These are phyloP conservation scores for Ephestia elutella DNA, from an alignment of 1,140 invertebrate genomes.

Conservation along the genomic window DNA sequence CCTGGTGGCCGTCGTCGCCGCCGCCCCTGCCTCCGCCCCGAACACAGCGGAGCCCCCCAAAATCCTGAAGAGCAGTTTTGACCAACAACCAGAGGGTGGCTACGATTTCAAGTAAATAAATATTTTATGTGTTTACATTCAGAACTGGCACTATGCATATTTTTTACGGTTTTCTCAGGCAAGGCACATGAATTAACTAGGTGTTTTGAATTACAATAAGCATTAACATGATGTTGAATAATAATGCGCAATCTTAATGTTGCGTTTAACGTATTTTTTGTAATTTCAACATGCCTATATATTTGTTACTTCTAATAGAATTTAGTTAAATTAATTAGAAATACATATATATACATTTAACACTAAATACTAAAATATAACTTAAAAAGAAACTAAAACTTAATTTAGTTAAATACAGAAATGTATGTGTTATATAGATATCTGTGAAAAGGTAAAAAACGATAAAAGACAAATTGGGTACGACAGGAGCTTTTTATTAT, in stretches of 20 bases:
- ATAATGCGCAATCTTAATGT: not conserved
- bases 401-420: too few relatives aligned
- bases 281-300: not conserved
- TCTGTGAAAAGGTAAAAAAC: too few relatives aligned
- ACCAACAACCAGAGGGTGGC: constrained; percentile 47
- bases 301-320: not conserved
- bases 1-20: constrained; percentile 45
- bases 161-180: constrained; percentile 1
- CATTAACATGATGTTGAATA: not conserved
- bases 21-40: constrained; percentile 22
- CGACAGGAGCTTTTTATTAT: too few relatives aligned
- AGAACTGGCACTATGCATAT: not conserved
- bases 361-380: too few relatives aligned
- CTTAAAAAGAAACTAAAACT: too few relatives aligned
- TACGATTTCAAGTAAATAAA: constrained; percentile 48
- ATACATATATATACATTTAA: too few relatives aligned
- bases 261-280: not conserved
- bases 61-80: constrained; percentile 54
- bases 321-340: not conserved
- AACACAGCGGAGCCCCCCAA: constrained; percentile 21
- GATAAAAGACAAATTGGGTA: too few relatives aligned
- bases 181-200: not conserved
- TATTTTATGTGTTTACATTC: not conserved
- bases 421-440: too few relatives aligned
- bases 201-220: not conserved